Evolutionary conservation across 2,888 invertebrate genomes (phyloP).

Genomic region (Drosophila yooni): DNA sequence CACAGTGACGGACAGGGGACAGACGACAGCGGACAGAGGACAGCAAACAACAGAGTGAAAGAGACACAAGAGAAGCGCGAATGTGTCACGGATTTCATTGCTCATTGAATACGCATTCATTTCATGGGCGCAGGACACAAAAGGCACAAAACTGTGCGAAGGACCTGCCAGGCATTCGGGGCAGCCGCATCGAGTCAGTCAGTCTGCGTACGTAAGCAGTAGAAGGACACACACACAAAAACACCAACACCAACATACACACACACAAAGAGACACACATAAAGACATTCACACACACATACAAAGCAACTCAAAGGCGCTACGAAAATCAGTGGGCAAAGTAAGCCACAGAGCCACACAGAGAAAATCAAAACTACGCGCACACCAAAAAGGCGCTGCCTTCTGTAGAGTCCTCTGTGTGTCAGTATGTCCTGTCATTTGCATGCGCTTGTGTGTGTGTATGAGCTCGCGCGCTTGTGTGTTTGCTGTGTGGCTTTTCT

Average conservation of each 20-base stretch:
- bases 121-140: constrained; percentile 61
- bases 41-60: constrained; percentile 7
- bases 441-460: constrained; percentile 39
- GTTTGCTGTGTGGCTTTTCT: constrained; percentile 42
- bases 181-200: constrained; percentile 81
- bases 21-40: constrained; percentile 12
- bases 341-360: constrained; percentile 73
- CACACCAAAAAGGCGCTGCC: constrained; percentile 70
- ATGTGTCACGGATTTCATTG: constrained; percentile 82
- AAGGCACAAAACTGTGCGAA: constrained; percentile 48
- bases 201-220: constrained; percentile 82
- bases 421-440: constrained; percentile 57
- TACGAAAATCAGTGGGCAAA: constrained; percentile 66
- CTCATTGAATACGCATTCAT: constrained; percentile 81
- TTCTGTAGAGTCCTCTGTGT: constrained; percentile 35
- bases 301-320: constrained; percentile 55
- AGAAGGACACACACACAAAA: constrained; percentile 75
- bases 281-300: constrained; percentile 13
- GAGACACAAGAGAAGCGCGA: constrained; percentile 65
- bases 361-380: constrained; percentile 81
- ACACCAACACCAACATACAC: constrained; percentile 26
- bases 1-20: constrained; percentile 16
- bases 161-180: constrained; percentile 69
- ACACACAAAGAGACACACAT: constrained; percentile 21
- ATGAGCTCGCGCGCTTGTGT: constrained; percentile 16